A percentile compares a stretch with the other conserved stretches of the same genome.
Conservation (phyloP, 2,113 vertebrate species). For the Chlamydotis undulata region DNA sequence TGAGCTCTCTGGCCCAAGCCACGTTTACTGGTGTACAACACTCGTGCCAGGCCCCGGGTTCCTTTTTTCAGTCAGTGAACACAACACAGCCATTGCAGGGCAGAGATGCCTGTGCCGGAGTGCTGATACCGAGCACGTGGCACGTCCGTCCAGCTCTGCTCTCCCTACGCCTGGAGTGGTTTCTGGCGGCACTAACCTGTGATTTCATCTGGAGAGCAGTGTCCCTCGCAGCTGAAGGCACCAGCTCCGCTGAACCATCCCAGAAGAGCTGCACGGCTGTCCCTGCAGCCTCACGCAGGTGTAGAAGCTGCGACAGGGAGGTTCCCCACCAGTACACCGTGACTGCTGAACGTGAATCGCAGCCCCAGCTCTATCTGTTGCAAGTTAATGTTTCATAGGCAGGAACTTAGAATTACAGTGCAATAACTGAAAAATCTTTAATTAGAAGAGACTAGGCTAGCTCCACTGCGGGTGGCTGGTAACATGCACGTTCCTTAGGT, state of each 20-base stretch:
- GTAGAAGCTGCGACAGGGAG: neutral
- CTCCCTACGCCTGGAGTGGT: neutral
- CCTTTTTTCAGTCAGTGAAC: neutral
- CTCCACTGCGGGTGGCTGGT: neutral
- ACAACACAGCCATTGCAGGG: neutral
- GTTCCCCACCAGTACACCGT: too few relatives aligned
- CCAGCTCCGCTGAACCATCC: neutral
- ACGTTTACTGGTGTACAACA: neutral
- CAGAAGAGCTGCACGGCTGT: neutral
- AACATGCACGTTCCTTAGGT: neutral
- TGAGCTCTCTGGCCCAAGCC: neutral
- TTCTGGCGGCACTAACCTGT: neutral
- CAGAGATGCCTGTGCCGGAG: accelerated
- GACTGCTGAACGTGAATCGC: too few relatives aligned
- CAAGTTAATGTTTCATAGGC: neutral
- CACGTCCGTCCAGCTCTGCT: neutral
- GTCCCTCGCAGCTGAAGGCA: neutral
- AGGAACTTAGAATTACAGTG: neutral
- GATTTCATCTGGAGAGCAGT: neutral
- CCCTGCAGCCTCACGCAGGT: neutral
- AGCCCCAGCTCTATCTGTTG: neutral
- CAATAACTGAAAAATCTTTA: neutral
- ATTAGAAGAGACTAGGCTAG: neutral
- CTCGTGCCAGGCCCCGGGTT: neutral
- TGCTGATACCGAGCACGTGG: accelerated